These are phyloP conservation scores for Prionailurus bengalensis DNA, from an alignment of 2,113 vertebrate species.

Conservation along the genomic window DNA sequence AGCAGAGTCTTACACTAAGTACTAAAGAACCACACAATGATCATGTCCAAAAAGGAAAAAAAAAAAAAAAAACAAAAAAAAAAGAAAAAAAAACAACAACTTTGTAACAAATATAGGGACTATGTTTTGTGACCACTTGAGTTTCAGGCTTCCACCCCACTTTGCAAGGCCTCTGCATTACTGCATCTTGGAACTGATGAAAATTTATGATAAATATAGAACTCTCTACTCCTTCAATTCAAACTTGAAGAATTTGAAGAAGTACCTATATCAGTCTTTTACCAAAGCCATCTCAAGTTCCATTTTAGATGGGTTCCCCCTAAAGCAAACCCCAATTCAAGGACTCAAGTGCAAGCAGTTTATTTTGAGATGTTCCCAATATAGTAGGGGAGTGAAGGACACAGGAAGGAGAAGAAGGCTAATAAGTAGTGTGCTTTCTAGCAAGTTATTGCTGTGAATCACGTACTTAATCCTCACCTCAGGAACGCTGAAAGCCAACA, in stretches of 20 bases:
- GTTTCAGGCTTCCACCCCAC: background rate
- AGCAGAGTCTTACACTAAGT: background rate
- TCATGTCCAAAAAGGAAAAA: background rate
- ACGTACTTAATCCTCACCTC: background rate
- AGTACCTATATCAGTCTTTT: background rate
- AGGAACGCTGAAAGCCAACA: background rate
- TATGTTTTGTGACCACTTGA: background rate
- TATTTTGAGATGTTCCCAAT: background rate
- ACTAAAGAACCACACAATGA: background rate
- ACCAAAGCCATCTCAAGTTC: background rate
- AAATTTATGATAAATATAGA: background rate
- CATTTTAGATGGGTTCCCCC: background rate
- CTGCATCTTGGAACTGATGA: background rate
- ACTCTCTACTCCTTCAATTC: background rate
- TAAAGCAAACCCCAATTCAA: background rate
- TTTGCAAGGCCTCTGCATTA: background rate
- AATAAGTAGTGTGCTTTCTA: background rate
- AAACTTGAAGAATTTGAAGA: constrained; percentile 36
- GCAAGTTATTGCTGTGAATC: background rate
- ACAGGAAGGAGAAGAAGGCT: background rate
- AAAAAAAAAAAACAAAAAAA: background rate
- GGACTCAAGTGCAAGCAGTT: background rate
- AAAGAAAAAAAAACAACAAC: background rate
- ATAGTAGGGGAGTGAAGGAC: background rate
- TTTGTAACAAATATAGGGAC: background rate